A percentile compares a stretch with the other conserved stretches of the same genome.
These are phyloP conservation scores for Rachycentron canadum DNA, from an alignment of 2,797 vertebrate species.

Conservation along the genomic window DNA sequence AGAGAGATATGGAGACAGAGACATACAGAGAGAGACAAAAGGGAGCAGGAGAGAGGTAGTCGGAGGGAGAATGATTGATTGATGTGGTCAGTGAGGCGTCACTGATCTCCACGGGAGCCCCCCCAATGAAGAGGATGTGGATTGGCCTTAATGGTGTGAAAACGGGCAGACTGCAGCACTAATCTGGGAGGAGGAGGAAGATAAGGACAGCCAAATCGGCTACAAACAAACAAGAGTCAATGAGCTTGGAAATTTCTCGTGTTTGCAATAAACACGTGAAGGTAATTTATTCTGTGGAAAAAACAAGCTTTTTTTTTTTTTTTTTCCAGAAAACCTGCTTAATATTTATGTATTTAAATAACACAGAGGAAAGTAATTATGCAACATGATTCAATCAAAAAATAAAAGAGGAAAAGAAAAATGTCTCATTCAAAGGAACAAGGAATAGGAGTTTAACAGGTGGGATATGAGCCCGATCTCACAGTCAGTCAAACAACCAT, in stretches of 20 bases:
- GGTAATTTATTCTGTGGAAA: not conserved
- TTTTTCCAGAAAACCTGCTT: not conserved
- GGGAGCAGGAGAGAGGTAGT: slow-evolving; percentile 68
- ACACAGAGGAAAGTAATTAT: not conserved
- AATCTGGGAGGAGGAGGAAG: slow-evolving; percentile 71
- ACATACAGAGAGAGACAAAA: slow-evolving; percentile 77
- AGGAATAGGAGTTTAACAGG: slow-evolving; percentile 22
- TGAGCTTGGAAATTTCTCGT: slow-evolving; percentile 32
- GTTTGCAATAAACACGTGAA: not conserved
- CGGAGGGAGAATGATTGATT: slow-evolving; percentile 81
- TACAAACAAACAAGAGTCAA: slow-evolving; percentile 58
- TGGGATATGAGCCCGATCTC: slow-evolving; percentile 48
- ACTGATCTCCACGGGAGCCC: slow-evolving; percentile 83
- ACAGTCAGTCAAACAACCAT: slow-evolving; percentile 28
- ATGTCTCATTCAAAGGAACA: not conserved
- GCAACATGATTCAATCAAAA: not conserved
- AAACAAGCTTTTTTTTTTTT: not conserved
- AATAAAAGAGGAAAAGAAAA: slow-evolving; percentile 6
- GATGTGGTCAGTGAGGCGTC: slow-evolving; percentile 86
- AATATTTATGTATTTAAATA: not conserved
- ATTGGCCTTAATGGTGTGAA: slow-evolving; percentile 76
- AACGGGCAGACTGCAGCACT: slow-evolving; percentile 64
- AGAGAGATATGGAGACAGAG: slow-evolving; percentile 73
- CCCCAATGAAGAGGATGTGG: slow-evolving; percentile 68
- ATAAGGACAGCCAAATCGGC: slow-evolving; percentile 49